Percentiles rank a stretch among this genome's conserved stretches.
phyloP scores from a whole-genome alignment of 2,797 vertebrate species.

The Dallia pectoralis region DNA sequence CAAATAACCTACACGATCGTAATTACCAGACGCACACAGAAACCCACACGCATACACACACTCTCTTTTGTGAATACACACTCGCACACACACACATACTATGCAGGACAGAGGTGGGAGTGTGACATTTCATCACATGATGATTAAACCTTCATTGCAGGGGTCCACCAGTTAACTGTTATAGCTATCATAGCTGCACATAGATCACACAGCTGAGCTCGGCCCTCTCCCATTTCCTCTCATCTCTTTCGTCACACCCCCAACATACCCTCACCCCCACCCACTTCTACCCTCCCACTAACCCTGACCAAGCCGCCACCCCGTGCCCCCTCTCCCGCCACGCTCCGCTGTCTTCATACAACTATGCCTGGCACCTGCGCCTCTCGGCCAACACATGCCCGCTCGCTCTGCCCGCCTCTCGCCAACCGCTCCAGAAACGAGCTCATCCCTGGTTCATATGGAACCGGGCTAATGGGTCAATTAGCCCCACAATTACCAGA shows the following conservation, averaged over 20 bases:
- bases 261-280: background rate
- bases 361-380: background rate
- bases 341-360: background rate
- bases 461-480: conserved; percentile 44
- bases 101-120: background rate
- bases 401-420: background rate
- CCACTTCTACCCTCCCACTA: background rate
- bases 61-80: background rate
- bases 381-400: background rate
- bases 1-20: background rate
- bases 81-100: background rate
- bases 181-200: background rate
- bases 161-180: conserved; percentile 1
- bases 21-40: background rate
- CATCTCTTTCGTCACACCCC: background rate
- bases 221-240: background rate
- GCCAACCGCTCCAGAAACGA: conserved; percentile 1
- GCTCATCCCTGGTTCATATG: conserved; percentile 17
- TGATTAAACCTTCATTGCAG: background rate
- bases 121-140: conserved; percentile 1
- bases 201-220: background rate
- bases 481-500: conserved; percentile 44
- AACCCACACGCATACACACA: background rate
- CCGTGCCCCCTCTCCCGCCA: background rate
- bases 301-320: background rate